A percentile compares a stretch with the other conserved stretches of the same genome.
phyloP scores from a whole-genome alignment of 2,113 vertebrate genomes.

The Mormoops blainvillei region DNA sequence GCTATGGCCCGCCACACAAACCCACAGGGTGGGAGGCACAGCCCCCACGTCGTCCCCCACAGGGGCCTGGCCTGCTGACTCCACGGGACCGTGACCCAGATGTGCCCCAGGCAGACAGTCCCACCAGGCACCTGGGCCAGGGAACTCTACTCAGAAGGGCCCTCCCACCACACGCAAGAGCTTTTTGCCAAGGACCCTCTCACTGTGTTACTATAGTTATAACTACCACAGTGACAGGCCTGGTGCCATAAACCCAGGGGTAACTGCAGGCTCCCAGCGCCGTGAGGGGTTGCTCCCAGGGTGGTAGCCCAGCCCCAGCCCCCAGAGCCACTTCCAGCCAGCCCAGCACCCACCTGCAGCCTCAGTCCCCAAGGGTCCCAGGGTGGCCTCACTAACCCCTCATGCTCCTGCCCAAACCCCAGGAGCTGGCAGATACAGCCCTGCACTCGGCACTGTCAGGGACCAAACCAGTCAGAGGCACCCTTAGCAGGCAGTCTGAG shows the following conservation, averaged over 20 bases:
- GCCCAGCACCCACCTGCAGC: too few species aligned
- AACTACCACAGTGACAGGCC: background rate
- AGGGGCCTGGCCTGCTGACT: too few species aligned
- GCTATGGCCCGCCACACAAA: too few species aligned
- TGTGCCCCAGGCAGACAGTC: too few species aligned
- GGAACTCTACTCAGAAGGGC: background rate
- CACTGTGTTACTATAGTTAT: background rate
- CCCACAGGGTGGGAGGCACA: too few species aligned
- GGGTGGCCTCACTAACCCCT: rapidly evolving
- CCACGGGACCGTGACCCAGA: too few species aligned
- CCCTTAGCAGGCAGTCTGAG: rapidly evolving
- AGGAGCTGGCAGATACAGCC: background rate
- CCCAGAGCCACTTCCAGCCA: background rate
- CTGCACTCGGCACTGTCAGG: too few species aligned
- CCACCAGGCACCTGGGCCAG: too few species aligned
- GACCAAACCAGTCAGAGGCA: rapidly evolving
- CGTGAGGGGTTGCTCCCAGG: background rate
- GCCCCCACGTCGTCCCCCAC: too few species aligned
- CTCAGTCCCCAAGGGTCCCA: too few species aligned
- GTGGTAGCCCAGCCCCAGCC: background rate
- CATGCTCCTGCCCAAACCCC: rapidly evolving
- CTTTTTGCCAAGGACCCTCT: too few species aligned
- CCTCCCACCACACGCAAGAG: background rate
- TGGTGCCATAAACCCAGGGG: background rate
- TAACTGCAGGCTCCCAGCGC: too few species aligned